Conservation (phyloP, 2,113 vertebrate genomes). For the Corvus moneduloides region DNA sequence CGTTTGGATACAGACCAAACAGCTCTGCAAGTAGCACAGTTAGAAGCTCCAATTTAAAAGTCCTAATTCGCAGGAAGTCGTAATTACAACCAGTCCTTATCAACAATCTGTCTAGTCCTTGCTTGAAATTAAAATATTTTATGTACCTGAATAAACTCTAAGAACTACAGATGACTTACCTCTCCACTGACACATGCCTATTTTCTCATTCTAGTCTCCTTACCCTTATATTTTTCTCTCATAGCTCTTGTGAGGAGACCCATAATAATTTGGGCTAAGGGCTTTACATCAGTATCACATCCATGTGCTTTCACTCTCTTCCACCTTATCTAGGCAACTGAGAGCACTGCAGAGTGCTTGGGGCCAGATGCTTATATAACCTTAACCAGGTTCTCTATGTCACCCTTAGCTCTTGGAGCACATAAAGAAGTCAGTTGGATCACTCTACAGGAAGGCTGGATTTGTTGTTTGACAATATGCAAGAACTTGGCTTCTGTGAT, state of each 20-base stretch:
- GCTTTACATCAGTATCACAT: not conserved
- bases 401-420: not conserved
- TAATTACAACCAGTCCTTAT: not conserved
- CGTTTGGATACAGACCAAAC: slow-evolving; percentile 5
- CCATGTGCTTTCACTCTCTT: not conserved
- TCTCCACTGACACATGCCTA: not conserved
- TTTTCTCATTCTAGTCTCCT: not conserved
- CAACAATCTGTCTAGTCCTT: not conserved
- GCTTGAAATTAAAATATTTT: slow-evolving; percentile 15
- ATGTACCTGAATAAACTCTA: not conserved
- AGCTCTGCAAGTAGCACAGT: not conserved
- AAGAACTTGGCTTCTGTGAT: not conserved
- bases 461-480: not conserved
- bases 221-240: not conserved
- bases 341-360: not conserved
- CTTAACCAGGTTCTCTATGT: not conserved
- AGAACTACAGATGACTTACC: not conserved
- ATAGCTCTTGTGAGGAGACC: not conserved
- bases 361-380: not conserved
- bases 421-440: not conserved
- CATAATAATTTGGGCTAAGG: not conserved
- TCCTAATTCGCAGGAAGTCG: not conserved
- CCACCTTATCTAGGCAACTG: not conserved
- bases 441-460: not conserved
- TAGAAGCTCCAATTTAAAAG: not conserved